A percentile compares a stretch with the other conserved stretches of the same genome.
Conservation (phyloP, 2,797 vertebrate species). For the Bothrops alternatus region DNA sequence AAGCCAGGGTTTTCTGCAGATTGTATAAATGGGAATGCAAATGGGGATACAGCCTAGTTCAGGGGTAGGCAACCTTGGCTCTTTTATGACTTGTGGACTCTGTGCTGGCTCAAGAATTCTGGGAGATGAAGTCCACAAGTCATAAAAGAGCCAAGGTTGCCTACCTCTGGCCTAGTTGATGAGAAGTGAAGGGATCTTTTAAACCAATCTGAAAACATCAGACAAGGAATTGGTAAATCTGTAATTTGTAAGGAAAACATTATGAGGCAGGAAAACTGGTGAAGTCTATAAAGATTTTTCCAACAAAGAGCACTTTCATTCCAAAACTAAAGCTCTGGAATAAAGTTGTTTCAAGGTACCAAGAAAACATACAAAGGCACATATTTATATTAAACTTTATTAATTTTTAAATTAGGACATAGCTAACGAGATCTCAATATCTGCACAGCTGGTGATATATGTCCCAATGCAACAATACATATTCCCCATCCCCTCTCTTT, state of each 20-base stretch:
- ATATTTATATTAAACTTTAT: conserved; percentile 40
- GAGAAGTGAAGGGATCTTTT: background rate
- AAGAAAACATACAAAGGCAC: background rate
- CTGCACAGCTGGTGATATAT: background rate
- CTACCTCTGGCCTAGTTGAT: too few species aligned
- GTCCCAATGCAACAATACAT: background rate
- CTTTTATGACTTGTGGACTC: too few species aligned
- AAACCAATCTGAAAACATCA: background rate
- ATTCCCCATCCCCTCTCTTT: background rate
- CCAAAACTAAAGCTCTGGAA: background rate
- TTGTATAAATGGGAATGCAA: background rate
- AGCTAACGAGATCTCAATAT: conserved; percentile 9
- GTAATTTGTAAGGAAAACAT: background rate
- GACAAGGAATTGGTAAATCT: background rate
- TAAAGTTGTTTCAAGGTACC: background rate
- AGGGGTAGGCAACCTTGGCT: background rate
- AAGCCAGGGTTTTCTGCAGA: background rate
- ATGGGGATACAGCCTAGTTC: too few species aligned
- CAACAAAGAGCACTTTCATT: background rate
- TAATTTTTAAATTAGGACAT: conserved; percentile 24
- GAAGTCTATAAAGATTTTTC: background rate
- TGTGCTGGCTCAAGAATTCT: too few species aligned
- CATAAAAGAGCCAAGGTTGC: too few species aligned
- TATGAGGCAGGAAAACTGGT: background rate
- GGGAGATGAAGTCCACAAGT: too few species aligned